phyloP scores from a whole-genome alignment of 2,113 vertebrate genomes.

The Paradisaea rubra region DNA sequence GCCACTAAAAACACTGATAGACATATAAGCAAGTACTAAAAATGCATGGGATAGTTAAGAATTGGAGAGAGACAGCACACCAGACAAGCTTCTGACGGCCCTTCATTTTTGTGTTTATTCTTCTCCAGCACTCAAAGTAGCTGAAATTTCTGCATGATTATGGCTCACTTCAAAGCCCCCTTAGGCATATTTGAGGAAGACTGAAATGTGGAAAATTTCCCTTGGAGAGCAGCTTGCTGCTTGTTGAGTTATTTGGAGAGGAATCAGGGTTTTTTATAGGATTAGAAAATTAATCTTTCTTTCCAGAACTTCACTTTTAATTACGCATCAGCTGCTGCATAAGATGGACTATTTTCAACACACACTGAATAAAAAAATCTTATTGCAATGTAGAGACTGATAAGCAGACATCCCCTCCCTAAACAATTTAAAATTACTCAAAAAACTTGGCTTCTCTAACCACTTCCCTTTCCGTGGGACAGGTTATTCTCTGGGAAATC shows the following conservation, averaged over 20 bases:
- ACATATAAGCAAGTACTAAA: background rate
- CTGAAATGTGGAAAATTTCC: background rate
- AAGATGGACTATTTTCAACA: background rate
- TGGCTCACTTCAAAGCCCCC: background rate
- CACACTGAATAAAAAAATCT: background rate
- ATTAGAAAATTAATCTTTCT: slow-evolving; percentile 49
- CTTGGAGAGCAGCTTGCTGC: background rate
- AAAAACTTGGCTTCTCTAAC: background rate
- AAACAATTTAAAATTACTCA: background rate
- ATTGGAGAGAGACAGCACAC: background rate
- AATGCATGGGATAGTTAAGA: background rate
- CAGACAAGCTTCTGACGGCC: background rate
- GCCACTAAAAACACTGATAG: background rate
- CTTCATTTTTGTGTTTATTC: slow-evolving; percentile 16
- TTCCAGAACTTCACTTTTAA: slow-evolving; percentile 26
- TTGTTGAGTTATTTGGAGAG: slow-evolving; percentile 18
- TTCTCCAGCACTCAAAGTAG: background rate
- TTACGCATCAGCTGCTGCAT: background rate
- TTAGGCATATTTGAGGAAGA: slow-evolving; percentile 8
- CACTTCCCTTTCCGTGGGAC: background rate
- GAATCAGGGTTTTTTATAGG: slow-evolving; percentile 3
- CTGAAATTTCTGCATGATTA: slow-evolving; percentile 22
- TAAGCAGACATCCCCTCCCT: slow-evolving; percentile 16
- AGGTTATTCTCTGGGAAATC: background rate
- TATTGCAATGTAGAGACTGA: background rate